These are phyloP conservation scores for Chlorospingus flavigularis DNA, from an alignment of 2,797 vertebrate genomes.

Conservation along the genomic window DNA sequence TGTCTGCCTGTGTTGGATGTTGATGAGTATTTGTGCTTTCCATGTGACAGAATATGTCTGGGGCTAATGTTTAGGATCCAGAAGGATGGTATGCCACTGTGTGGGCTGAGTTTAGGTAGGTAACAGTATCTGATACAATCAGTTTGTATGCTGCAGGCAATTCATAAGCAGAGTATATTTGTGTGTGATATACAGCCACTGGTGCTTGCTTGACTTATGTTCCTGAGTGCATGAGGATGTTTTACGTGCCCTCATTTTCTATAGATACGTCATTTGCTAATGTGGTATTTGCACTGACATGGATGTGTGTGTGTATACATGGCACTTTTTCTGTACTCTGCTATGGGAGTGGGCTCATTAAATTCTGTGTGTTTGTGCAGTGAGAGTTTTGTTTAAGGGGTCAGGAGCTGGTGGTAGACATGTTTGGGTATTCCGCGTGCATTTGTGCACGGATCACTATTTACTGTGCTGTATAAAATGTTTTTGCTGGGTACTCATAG, in stretches of 20 bases:
- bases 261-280: not conserved
- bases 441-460: not conserved
- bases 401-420: not conserved
- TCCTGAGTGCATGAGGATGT: not conserved
- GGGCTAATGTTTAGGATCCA: constrained; percentile 12
- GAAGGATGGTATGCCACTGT: constrained; percentile 6
- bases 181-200: not conserved
- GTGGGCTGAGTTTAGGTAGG: constrained; percentile 43
- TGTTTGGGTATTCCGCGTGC: not conserved
- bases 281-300: not conserved
- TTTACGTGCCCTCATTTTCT: not conserved
- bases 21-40: constrained; percentile 46
- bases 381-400: not conserved
- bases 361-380: not conserved
- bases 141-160: constrained; percentile 23
- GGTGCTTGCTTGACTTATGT: not conserved
- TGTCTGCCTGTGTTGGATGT: constrained; percentile 7
- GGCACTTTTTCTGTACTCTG: not conserved
- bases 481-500: not conserved
- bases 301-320: not conserved
- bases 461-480: not conserved
- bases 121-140: not conserved
- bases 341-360: not conserved
- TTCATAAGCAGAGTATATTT: not conserved
- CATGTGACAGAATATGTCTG: constrained; percentile 38